Base-by-base conservation (phyloP, 2,113 vertebrate species). In the Crotalus viridis region DNA sequence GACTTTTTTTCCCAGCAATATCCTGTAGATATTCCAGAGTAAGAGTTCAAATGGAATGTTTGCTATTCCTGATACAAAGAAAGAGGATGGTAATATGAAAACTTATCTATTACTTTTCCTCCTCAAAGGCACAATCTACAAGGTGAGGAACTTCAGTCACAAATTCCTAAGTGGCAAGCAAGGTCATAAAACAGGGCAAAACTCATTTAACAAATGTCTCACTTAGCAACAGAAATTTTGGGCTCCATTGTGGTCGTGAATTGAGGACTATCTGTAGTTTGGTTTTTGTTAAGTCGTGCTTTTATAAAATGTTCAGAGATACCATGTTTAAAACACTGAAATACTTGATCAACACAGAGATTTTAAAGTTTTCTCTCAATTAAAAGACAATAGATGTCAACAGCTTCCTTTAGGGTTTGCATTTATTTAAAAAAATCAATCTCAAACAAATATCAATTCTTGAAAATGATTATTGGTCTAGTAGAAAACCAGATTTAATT, bases 91-190 rank as follows among this genome's bases (percentile, higher is more conserved):
- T 85, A 85, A 85, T 39, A 89, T 15, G 88, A 88, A 74, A 88
- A 15, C 54, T 43, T 56, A 85, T 52, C 52, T 24, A 10, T 88
- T 81, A 81, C 17, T 88, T 91, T 95, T 94, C 93, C 24, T 54
- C n/a, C 3, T 81, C 56, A 87, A 92, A 94, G 95, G 90, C 94
- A 95, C 93, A 95, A 87, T 43, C 64, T 91, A 39, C 93, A 94
- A 74, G 88, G 90, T 92, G 95, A 0, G 93, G 92, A 94, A 54
- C 91, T 81, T 87, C 91, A 91, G 33, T 54, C 91, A 93, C 86
- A 56, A 92, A 43, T 89, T 55, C 13, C 24, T 12, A 48, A 86
- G 94, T 51, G 48, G 48, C 8, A 51, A 51, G 48, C 48, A 51
- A 51, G 9, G 1, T 51, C 48, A 51, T 51, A 51, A 51, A 48